A percentile compares a stretch with the other conserved stretches of the same genome.
phyloP scores from a whole-genome alignment of 2,113 vertebrate genomes.

The Hemichromis elongatus region DNA sequence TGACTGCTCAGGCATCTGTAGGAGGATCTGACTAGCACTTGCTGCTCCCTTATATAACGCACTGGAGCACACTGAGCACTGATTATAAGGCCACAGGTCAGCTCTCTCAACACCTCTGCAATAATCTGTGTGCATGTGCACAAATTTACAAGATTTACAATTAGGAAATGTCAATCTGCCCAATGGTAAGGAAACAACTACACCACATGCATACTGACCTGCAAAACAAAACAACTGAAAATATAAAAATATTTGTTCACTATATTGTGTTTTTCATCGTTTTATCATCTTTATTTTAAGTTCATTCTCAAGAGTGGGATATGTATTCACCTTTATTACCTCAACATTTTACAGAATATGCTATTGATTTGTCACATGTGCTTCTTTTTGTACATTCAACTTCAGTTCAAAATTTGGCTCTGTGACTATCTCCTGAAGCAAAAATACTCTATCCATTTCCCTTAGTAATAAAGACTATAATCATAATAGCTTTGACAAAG shows the following conservation, averaged over 20 bases:
- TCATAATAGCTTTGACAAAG: not conserved
- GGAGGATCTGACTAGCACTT: constrained; percentile 75
- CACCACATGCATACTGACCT: not conserved
- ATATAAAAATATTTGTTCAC: not conserved
- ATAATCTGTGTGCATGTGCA: not conserved
- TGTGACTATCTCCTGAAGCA: not conserved
- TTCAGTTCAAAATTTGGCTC: not conserved
- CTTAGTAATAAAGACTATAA: not conserved
- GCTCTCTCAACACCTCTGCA: constrained; percentile 69
- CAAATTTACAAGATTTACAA: constrained; percentile 5
- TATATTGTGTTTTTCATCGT: rapidly evolving
- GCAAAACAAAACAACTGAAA: not conserved
- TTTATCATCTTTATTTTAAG: not conserved
- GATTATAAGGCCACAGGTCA: constrained; percentile 68
- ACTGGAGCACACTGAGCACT: constrained; percentile 45
- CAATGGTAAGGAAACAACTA: not conserved
- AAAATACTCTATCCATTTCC: not conserved
- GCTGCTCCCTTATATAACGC: constrained; percentile 70
- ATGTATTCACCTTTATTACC: not conserved
- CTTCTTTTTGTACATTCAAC: not conserved
- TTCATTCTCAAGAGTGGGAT: not conserved
- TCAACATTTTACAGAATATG: not conserved
- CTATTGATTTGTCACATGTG: not conserved
- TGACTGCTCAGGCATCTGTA: constrained; percentile 78
- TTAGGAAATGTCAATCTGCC: not conserved